phyloP scores from a whole-genome alignment of 2,888 invertebrate species.

The Perizoma flavofasciatum region DNA sequence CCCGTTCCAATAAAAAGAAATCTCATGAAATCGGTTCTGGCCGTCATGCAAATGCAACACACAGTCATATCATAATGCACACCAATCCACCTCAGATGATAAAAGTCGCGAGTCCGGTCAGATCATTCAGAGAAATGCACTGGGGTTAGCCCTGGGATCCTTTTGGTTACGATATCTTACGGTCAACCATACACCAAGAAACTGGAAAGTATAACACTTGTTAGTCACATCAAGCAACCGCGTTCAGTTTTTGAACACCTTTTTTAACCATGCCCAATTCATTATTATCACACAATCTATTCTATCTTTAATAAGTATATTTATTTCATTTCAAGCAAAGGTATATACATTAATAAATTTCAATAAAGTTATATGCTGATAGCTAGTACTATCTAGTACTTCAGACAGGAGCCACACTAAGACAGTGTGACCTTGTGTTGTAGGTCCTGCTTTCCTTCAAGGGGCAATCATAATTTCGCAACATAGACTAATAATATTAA shows the following conservation, averaged over 20 bases:
- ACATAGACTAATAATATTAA: too few relatives aligned
- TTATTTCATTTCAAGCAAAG: too few relatives aligned
- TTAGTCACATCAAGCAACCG: constrained; percentile 66
- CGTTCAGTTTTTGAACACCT: constrained; percentile 9
- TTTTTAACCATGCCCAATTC: constrained; percentile 10
- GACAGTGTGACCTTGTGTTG: too few relatives aligned
- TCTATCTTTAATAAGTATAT: too few relatives aligned
- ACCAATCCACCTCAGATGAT: constrained; percentile 75
- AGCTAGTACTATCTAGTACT: too few relatives aligned
- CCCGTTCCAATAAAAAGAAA: neutral
- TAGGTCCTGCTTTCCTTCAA: too few relatives aligned
- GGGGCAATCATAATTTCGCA: too few relatives aligned
- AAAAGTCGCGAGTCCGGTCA: constrained; percentile 63
- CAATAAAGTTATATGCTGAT: too few relatives aligned
- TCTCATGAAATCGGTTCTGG: constrained; percentile 12
- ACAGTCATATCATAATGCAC: constrained; percentile 42
- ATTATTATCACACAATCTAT: constrained; percentile 10
- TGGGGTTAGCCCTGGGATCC: constrained; percentile 98
- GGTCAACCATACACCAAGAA: constrained; percentile 98
- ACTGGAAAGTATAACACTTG: constrained; percentile 86
- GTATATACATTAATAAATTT: too few relatives aligned
- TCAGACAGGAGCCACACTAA: too few relatives aligned
- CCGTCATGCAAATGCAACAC: constrained; percentile 39
- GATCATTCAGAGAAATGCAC: constrained; percentile 96
- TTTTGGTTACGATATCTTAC: constrained; percentile 99